Evolutionary conservation across 1,140 invertebrate species (phyloP).

Genomic region (Drosophila simulans): DNA sequence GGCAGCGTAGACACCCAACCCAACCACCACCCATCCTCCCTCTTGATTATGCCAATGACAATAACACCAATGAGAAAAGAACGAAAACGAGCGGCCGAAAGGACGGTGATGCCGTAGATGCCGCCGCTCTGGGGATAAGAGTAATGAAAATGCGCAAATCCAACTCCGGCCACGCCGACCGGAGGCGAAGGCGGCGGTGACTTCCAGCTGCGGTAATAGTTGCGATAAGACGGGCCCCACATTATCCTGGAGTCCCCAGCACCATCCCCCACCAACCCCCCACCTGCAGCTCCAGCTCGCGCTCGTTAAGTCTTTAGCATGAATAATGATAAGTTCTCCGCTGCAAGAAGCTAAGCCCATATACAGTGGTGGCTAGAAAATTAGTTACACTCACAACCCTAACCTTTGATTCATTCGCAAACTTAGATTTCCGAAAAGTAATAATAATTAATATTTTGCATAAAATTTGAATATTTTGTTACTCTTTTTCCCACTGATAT

Average conservation of each 20-base stretch:
- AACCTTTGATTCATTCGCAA: background rate
- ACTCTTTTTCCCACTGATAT: background rate
- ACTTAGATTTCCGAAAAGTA: too few relatives aligned
- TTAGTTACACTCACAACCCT: background rate
- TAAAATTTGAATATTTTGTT: background rate
- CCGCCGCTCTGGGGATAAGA: slow-evolving; percentile 40
- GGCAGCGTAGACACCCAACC: background rate
- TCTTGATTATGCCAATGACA: slow-evolving; percentile 77
- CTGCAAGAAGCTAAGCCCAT: slow-evolving; percentile 34
- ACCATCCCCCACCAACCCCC: slow-evolving; percentile 7
- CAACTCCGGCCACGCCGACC: slow-evolving; percentile 50
- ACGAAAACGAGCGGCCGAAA: slow-evolving; percentile 22
- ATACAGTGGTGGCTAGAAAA: slow-evolving; percentile 5
- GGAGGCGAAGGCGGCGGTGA: slow-evolving; percentile 11
- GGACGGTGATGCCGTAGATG: slow-evolving; percentile 3
- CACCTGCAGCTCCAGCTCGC: slow-evolving; percentile 37
- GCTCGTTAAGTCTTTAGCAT: slow-evolving; percentile 84
- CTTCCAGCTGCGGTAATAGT: slow-evolving; percentile 69
- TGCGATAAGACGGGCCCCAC: slow-evolving; percentile 63
- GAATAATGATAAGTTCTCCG: slow-evolving; percentile 83
- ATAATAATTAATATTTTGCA: background rate
- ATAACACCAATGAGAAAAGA: slow-evolving; percentile 62
- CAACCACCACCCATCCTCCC: background rate
- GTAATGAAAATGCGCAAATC: slow-evolving; percentile 78
- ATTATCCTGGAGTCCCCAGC: background rate